Evolutionary conservation across 1,140 invertebrate genomes (phyloP), one percentile per base, ranked within the genome.

Genomic region (Holotrichia oblita): DNA sequence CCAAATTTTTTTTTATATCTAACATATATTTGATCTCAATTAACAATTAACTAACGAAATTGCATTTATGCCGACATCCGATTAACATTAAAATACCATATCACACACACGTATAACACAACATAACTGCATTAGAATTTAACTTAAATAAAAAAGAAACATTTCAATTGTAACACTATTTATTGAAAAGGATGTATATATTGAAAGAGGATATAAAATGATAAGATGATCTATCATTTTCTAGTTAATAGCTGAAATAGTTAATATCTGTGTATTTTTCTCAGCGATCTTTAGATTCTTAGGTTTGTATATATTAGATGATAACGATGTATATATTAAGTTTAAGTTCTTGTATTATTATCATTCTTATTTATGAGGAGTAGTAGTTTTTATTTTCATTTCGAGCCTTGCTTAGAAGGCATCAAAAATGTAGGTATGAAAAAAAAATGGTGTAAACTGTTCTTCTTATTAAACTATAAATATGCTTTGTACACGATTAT

Each of bases 261-360:
- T 34, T 27, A 22, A 69, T 34, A 69, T 24, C 20, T 34, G 61
- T 69, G 61, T 69, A 74, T 40, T 74, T 74, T 12, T 76, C 74
- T 76, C 74, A 76, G 74, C 74, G 74, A 76, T 76, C 27, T 76
- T 44, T 76, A 76, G 74, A 8, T 44, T 22, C 27, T 55, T 76
- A 76, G 48, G 74, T 76, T 48, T 76, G 74, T 76, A 76, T 14
- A 76, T 76, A 76, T 76, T 76, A 76, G 74, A 22, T 14, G 27
- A 27, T 34, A 69, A 24, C 3, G 61, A 69, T 76, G 74, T 76
- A 76, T 34, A 76, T 76, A 76, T 74, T 74, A 74, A 17, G n/a
- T 27, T 40, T 74, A 74, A 41, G 73, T 74, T 74, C 73, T 69
- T 55, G 17, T 69, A 69, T 69, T 55, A 55, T 55, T 55, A 55